Conservation (phyloP, 2,797 vertebrate genomes). For the Coregonus ussuriensis region DNA sequence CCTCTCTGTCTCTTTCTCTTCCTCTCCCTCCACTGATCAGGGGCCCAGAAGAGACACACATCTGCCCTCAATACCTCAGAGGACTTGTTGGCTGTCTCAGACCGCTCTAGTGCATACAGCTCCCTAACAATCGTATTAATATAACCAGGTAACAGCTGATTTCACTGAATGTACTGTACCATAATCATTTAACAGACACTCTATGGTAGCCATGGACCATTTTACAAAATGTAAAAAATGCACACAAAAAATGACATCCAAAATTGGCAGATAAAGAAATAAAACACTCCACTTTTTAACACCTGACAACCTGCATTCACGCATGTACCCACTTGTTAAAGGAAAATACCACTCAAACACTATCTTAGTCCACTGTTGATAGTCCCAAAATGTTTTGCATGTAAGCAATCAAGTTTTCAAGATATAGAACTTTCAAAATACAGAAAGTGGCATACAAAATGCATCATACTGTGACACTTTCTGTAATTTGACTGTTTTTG, state of each 20-base stretch:
- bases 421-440: no score
- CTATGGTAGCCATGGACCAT: not conserved
- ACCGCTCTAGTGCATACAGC: not conserved
- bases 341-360: no score
- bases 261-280: not conserved
- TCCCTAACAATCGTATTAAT: not conserved
- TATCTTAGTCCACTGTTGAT: no score
- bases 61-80: slow-evolving; percentile 33
- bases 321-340: not conserved
- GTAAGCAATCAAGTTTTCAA: no score
- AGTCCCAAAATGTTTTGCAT: no score
- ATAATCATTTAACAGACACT: not conserved
- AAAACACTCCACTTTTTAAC: not conserved
- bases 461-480: no score
- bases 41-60: slow-evolving; percentile 48
- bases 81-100: slow-evolving; percentile 26
- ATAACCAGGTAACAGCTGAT: not conserved
- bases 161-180: not conserved
- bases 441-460: no score
- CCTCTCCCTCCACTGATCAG: slow-evolving; percentile 5
- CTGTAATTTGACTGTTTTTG: no score
- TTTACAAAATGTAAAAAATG: not conserved
- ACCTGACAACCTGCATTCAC: not conserved
- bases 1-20: slow-evolving; percentile 16
- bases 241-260: no score